Conservation (phyloP, 2,888 invertebrate genomes). For the Hypercompe scribonia region DNA sequence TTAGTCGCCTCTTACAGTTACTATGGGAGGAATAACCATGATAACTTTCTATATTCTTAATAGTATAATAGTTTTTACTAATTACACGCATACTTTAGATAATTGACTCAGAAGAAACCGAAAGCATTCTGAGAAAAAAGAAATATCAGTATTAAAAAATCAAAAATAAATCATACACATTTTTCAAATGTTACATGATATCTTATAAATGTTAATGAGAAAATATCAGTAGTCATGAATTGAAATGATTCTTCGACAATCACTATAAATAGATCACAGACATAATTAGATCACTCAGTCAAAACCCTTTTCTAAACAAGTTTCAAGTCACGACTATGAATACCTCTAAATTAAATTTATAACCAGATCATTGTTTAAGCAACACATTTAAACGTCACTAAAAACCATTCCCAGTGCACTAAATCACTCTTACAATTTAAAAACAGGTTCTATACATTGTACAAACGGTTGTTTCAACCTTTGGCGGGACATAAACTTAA, state of each 20-base stretch:
- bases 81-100: too few relatives aligned
- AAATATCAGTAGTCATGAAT: not conserved
- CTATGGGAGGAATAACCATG: too few relatives aligned
- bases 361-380: constrained; percentile 71
- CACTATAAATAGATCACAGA: not conserved
- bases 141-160: too few relatives aligned
- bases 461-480: constrained; percentile 73
- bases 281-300: not conserved
- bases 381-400: constrained; percentile 71
- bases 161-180: too few relatives aligned
- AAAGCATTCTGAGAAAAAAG: too few relatives aligned
- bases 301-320: constrained; percentile 31
- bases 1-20: too few relatives aligned
- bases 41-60: too few relatives aligned
- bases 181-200: too few relatives aligned
- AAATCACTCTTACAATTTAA: constrained; percentile 75
- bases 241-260: not conserved
- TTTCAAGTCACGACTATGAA: constrained; percentile 31
- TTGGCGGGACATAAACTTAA: constrained; percentile 75
- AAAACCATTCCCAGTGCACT: constrained; percentile 78
- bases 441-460: constrained; percentile 72
- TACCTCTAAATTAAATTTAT: constrained; percentile 64
- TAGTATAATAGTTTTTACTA: too few relatives aligned
- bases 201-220: too few relatives aligned
- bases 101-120: too few relatives aligned